Percentiles rank a stretch among this genome's conserved stretches.
Conservation (phyloP, 2,113 vertebrate species). For the Ceyx cyanopectus region DNA sequence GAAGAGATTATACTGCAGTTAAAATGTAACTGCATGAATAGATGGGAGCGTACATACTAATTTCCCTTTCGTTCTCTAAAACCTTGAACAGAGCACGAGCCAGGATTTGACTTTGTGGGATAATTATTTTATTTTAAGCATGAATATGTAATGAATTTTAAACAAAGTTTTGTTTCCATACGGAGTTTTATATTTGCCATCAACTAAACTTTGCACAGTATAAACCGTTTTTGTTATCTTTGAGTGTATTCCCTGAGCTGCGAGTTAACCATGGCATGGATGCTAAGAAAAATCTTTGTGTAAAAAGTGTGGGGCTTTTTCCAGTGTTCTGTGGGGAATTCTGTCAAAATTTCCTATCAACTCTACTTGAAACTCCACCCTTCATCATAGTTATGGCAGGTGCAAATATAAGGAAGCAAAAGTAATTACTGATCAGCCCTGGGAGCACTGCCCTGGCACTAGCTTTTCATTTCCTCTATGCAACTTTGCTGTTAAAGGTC, state of each 20-base stretch:
- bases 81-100: neutral
- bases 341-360: neutral
- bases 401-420: conserved; percentile 31
- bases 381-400: neutral
- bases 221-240: neutral
- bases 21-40: conserved; percentile 8
- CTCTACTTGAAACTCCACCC: neutral
- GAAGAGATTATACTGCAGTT: neutral
- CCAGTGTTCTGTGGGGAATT: neutral
- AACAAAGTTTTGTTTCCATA: neutral
- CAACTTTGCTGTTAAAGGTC: neutral
- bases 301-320: neutral
- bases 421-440: conserved; percentile 18
- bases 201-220: neutral
- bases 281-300: neutral
- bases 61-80: conserved; percentile 8
- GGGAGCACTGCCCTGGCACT: neutral
- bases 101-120: neutral
- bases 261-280: neutral
- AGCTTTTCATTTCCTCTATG: neutral
- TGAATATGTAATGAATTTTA: neutral
- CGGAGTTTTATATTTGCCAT: neutral
- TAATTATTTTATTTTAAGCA: neutral
- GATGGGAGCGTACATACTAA: neutral
- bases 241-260: neutral